Percentiles rank a stretch among this genome's conserved stretches.
phyloP scores from a whole-genome alignment of 1,140 invertebrate genomes.

The Caenorhabditis tropicalis region DNA sequence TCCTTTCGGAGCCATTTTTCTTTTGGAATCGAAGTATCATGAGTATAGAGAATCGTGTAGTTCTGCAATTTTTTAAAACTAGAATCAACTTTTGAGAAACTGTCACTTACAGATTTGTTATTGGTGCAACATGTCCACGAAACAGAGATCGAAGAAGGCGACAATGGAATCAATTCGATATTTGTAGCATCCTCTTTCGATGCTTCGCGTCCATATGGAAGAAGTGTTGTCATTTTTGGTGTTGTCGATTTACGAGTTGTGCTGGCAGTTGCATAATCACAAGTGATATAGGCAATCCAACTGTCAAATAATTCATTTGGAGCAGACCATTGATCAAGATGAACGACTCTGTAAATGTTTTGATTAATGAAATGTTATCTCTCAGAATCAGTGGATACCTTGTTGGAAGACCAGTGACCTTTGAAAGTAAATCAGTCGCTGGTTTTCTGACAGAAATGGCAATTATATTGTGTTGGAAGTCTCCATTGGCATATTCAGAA shows the following conservation, averaged over 20 bases:
- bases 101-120: conserved; percentile 58
- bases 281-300: conserved; percentile 67
- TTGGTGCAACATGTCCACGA: conserved; percentile 69
- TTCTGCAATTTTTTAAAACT: conserved; percentile 53
- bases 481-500: conserved; percentile 56
- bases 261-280: conserved; percentile 59
- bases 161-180: conserved; percentile 62
- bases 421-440: conserved; percentile 59
- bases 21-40: conserved; percentile 59
- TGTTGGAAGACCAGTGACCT: conserved; percentile 59
- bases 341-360: conserved; percentile 62
- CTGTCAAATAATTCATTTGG: conserved; percentile 63
- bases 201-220: conserved; percentile 11
- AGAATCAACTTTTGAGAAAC: not conserved
- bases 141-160: conserved; percentile 62
- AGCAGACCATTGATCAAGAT: conserved; percentile 62
- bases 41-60: conserved; percentile 66
- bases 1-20: conserved; percentile 60
- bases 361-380: not conserved
- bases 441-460: conserved; percentile 63
- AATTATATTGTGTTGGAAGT: conserved; percentile 62
- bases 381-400: conserved; percentile 42
- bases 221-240: conserved; percentile 29
- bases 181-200: conserved; percentile 60
- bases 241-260: conserved; percentile 54